Conservation (phyloP, 2,888 invertebrate genomes). For the Lepas anatifera region DNA sequence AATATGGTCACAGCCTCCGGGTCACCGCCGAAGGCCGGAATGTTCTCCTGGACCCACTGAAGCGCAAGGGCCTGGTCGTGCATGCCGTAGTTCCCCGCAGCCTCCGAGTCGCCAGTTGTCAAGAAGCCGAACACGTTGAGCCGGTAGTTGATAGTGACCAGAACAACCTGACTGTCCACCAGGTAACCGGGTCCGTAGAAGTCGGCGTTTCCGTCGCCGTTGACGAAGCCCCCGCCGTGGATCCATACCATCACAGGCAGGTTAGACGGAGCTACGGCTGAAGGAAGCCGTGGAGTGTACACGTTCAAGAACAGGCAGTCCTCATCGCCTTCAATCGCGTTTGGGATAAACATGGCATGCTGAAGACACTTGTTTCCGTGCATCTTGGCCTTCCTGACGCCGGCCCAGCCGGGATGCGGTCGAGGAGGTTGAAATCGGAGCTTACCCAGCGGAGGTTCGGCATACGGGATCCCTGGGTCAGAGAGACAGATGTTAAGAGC, state of each 20-base stretch:
- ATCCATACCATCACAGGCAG: slow-evolving; percentile 26
- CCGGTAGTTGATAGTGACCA: slow-evolving; percentile 25
- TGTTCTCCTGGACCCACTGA: slow-evolving; percentile 15
- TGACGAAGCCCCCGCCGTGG: slow-evolving; percentile 26
- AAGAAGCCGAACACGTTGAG: slow-evolving; percentile 22
- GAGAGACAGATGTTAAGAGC: no score
- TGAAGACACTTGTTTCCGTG: slow-evolving; percentile 53
- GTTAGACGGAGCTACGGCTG: neutral
- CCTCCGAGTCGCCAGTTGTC: slow-evolving; percentile 12
- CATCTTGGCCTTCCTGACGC: slow-evolving; percentile 63
- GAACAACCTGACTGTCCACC: slow-evolving; percentile 21
- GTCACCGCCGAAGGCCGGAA: slow-evolving; percentile 16
- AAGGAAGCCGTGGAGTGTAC: slow-evolving; percentile 58
- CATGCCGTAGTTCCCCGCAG: slow-evolving; percentile 18
- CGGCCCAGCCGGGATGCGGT: slow-evolving; percentile 30
- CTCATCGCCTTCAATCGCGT: slow-evolving; percentile 80
- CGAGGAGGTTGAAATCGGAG: slow-evolving; percentile 23
- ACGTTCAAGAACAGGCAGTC: slow-evolving; percentile 92
- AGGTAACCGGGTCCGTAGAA: slow-evolving; percentile 19
- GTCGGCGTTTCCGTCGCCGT: slow-evolving; percentile 22
- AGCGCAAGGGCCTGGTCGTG: slow-evolving; percentile 17
- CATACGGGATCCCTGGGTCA: slow-evolving; percentile 61
- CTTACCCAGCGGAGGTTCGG: slow-evolving; percentile 68
- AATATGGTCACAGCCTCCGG: slow-evolving; percentile 15
- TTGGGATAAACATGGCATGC: slow-evolving; percentile 78